Evolutionary conservation across 1,140 invertebrate species (phyloP).

Genomic region (Potamilus streckersoni): DNA sequence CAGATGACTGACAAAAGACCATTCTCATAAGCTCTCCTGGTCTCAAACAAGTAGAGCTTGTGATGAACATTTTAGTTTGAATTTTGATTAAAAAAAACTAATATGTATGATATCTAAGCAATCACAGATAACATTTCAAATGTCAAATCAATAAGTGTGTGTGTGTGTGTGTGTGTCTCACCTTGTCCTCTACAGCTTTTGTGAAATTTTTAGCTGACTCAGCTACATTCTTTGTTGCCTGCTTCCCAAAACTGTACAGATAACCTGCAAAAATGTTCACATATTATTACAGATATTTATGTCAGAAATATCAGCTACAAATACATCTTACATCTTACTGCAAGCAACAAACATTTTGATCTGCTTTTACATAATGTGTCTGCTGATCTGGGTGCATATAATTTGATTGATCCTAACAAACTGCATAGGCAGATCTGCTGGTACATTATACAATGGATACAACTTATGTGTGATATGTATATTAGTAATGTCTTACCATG

Average conservation of each 20-base stretch:
- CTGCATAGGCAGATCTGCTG: background rate
- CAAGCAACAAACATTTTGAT: too few relatives aligned
- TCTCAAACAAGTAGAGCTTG: too few relatives aligned
- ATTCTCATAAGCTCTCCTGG: too few relatives aligned
- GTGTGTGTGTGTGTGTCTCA: constrained; percentile 76
- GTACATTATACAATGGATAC: background rate
- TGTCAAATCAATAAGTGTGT: too few relatives aligned
- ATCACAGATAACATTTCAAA: background rate
- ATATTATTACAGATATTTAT: background rate
- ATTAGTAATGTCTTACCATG: too few relatives aligned
- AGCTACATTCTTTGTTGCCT: constrained; percentile 61
- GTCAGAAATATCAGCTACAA: background rate
- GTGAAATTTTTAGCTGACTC: constrained; percentile 90
- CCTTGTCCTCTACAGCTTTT: constrained; percentile 95
- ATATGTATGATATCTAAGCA: background rate
- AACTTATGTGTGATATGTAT: background rate
- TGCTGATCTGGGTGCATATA: too few relatives aligned
- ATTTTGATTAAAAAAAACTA: background rate
- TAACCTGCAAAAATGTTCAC: constrained; percentile 53
- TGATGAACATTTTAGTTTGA: background rate
- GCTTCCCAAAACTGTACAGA: constrained; percentile 65
- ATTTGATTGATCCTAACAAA: too few relatives aligned
- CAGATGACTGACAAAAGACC: too few relatives aligned
- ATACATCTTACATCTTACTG: background rate
- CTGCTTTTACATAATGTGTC: too few relatives aligned